Evolutionary conservation across 2,888 invertebrate genomes (phyloP), one percentile per base, ranked within the genome.

Genomic region (Erpobdella octoculata): DNA sequence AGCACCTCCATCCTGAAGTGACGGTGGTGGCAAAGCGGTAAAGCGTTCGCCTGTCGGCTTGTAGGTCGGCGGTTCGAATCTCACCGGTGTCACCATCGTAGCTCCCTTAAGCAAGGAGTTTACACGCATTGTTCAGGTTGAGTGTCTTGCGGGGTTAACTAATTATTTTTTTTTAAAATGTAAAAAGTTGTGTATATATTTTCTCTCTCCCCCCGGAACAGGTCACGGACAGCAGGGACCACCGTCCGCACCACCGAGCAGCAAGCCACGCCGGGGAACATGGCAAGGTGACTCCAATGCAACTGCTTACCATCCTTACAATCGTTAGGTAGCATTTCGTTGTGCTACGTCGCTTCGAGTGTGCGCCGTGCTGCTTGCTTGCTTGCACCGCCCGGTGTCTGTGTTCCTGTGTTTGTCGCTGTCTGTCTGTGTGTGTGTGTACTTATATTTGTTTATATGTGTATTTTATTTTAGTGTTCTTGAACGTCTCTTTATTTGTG

Each of bases 171-270:
- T n/a, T n/a, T n/a, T n/a, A n/a, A n/a, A n/a, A n/a, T n/a, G n/a
- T n/a, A 37, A 77, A 77, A 73, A 76, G 46, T 12, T 12, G 46
- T 12, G 46, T 12, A 18, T 12, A 18, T 12, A 18, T 18, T 46
- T 15, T 46, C 15, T 12, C 15, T 12, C 46, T 46, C 46, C 46
- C 46, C 15, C 46, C 12, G 15, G 15, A 46, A 46, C 62, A 62
- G 62, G 62, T 25, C 33, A 21, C 4, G 62, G 36, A 15, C 33
- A 31, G 33, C 36, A 62, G 15, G 62, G 62, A 1, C 28, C 25
- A 31, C 62, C 62, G 35, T 5, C 62, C 1, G 62, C 25, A 31
- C 62, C 62, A 3, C 4, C 62, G 1, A 28, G 62, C 1, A 21
- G 62, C n/a, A 58, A 58, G 46, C 31, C 69, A 0, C 48, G 69